A percentile compares a stretch with the other conserved stretches of the same genome.
phyloP scores from a whole-genome alignment of 2,113 vertebrate species.

The Melospiza georgiana region DNA sequence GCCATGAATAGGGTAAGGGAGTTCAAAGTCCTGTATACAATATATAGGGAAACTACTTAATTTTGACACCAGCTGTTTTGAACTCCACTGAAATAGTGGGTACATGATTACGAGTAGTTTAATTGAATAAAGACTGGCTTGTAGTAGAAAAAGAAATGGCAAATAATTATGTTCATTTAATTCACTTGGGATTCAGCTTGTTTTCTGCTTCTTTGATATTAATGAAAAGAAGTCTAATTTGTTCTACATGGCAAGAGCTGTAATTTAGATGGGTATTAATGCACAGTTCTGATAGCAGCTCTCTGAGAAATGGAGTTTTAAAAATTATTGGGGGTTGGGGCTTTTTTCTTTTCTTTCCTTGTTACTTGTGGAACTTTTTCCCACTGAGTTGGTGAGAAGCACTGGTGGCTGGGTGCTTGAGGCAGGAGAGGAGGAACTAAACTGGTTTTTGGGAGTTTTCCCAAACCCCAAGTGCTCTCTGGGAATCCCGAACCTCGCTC shows the following conservation, averaged over 20 bases:
- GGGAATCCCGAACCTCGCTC: too few relatives aligned
- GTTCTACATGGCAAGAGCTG: constrained; percentile 75
- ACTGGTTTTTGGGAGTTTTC: neutral
- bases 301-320: constrained; percentile 62
- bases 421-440: neutral
- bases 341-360: neutral
- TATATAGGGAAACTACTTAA: neutral
- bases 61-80: neutral
- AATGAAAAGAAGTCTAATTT: constrained; percentile 79
- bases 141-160: constrained; percentile 46
- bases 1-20: neutral
- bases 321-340: neutral
- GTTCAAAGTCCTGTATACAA: neutral
- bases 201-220: constrained; percentile 78
- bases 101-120: constrained; percentile 27
- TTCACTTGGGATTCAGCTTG: constrained; percentile 61
- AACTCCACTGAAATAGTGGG: neutral
- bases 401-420: neutral
- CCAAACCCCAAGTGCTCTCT: too few relatives aligned
- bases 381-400: neutral
- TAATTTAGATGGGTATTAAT: constrained; percentile 78
- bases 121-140: constrained; percentile 73
- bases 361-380: neutral
- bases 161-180: constrained; percentile 65
- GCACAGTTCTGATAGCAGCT: constrained; percentile 41